Evolutionary conservation across 2,113 vertebrate species (phyloP), one percentile per base, ranked within the genome.

Genomic region (Hippocampus abdominalis): DNA sequence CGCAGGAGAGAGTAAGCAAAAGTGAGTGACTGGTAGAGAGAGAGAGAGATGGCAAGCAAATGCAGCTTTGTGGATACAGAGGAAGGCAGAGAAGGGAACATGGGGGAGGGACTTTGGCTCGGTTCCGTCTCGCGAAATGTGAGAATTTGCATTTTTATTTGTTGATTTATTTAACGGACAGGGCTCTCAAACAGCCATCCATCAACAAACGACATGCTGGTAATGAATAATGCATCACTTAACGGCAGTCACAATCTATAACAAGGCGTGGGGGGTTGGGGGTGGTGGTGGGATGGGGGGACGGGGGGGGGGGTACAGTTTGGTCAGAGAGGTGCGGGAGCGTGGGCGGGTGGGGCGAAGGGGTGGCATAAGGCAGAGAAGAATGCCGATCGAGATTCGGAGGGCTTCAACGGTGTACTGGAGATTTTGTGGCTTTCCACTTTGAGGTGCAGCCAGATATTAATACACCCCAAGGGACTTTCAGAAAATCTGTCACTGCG

Each of bases 61-160:
- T 67, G 76, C 68, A 71, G 80, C 79, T 88, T 76, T 73, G 81
- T 74, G 84, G 81, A 84, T 77, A 66, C 74, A 71, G 76, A 78
- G 73, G 67, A 25, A 75, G 67, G 75, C 69, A 72, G 82, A 49
- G 64, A 73, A 36, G 80, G 66, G 74, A 83, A 75, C 62, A 80
- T 59, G 81, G 79, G 87, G 88, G 89, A 86, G 88, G 89, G 88
- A 82, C 89, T 89, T 82, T 89, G 89, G 85, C 86, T 79, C 68
- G 74, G 85, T 83, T 90, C 82, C 87, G 82, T 89, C 87, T 86
- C 83, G 88, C 76, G 70, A 92, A 93, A 92, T 93, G 91, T 93
- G 91, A 93, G 88, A 90, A 93, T 93, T 93, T 90, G 91, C 92
- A 93, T 93, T 92, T 93, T 93, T 92, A 93, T 92, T 92, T 93